A percentile compares a stretch with the other conserved stretches of the same genome.
Conservation (phyloP, 2,888 invertebrate species). For the Erynnis tages region DNA sequence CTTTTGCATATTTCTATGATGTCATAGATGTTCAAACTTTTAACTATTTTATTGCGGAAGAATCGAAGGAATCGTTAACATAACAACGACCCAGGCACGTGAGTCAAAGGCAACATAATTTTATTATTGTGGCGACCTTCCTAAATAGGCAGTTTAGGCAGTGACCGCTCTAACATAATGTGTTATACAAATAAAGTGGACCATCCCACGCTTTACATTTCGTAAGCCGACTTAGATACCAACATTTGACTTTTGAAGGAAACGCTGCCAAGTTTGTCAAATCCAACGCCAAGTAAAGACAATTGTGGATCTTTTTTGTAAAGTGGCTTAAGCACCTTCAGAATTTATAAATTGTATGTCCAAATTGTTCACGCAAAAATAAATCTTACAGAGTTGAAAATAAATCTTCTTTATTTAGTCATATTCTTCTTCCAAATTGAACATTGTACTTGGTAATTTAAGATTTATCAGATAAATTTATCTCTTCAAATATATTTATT, state of each 20-base stretch:
- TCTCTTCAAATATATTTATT: background rate
- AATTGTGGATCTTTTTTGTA: background rate
- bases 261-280: background rate
- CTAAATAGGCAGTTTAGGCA: slow-evolving; percentile 50
- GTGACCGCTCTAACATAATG: slow-evolving; percentile 32
- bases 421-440: too few relatives aligned
- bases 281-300: background rate
- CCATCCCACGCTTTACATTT: slow-evolving; percentile 49
- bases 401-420: too few relatives aligned
- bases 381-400: too few relatives aligned
- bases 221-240: slow-evolving; percentile 15
- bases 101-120: slow-evolving; percentile 14
- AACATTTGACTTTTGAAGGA: background rate
- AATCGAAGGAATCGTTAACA: background rate
- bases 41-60: too few relatives aligned
- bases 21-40: too few relatives aligned
- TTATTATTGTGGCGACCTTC: slow-evolving; percentile 44
- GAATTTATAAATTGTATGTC: too few relatives aligned
- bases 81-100: background rate
- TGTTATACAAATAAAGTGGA: slow-evolving; percentile 41
- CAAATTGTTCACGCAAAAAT: too few relatives aligned
- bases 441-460: background rate
- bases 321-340: background rate
- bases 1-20: too few relatives aligned
- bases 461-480: background rate